Conservation (phyloP, 2,797 vertebrate genomes). For the Clarias laeviceps region DNA sequence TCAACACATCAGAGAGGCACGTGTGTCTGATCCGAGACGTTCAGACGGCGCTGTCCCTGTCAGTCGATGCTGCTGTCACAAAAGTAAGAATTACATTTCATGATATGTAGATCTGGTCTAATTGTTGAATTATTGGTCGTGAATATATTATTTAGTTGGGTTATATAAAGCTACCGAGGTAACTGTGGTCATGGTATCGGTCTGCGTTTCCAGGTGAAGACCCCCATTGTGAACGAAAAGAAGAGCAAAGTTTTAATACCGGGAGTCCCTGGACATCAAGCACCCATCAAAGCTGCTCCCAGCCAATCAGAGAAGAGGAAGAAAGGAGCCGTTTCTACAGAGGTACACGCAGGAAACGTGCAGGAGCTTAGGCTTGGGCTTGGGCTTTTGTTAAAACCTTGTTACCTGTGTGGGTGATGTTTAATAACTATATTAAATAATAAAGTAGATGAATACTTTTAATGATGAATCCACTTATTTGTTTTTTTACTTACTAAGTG, state of each 20-base stretch:
- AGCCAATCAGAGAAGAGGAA: slow-evolving; percentile 84
- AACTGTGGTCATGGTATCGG: too few species aligned
- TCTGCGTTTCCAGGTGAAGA: slow-evolving; percentile 83
- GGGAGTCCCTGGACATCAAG: slow-evolving; percentile 90
- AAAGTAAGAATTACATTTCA: slow-evolving; percentile 78
- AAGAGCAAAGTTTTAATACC: slow-evolving; percentile 88
- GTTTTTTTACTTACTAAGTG: too few species aligned
- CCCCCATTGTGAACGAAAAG: slow-evolving; percentile 82
- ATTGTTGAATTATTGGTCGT: not conserved
- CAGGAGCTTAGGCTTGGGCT: too few species aligned
- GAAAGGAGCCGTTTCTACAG: slow-evolving; percentile 72
- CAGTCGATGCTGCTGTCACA: slow-evolving; percentile 83
- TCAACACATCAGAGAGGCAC: slow-evolving; percentile 82
- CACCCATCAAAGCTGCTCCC: slow-evolving; percentile 72
- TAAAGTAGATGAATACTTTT: too few species aligned
- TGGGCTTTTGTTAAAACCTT: not conserved
- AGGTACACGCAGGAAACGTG: slow-evolving; percentile 71
- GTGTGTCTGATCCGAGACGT: slow-evolving; percentile 90
- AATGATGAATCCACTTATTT: too few species aligned
- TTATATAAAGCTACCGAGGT: not conserved
- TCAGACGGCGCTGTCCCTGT: slow-evolving; percentile 82
- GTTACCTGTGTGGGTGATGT: too few species aligned
- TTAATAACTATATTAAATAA: too few species aligned
- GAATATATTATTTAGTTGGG: not conserved
- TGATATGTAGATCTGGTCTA: not conserved